Percentiles rank a stretch among this genome's conserved stretches.
These are phyloP conservation scores for Cranoglanis bouderius DNA, from an alignment of 2,113 vertebrate genomes.

Conservation along the genomic window DNA sequence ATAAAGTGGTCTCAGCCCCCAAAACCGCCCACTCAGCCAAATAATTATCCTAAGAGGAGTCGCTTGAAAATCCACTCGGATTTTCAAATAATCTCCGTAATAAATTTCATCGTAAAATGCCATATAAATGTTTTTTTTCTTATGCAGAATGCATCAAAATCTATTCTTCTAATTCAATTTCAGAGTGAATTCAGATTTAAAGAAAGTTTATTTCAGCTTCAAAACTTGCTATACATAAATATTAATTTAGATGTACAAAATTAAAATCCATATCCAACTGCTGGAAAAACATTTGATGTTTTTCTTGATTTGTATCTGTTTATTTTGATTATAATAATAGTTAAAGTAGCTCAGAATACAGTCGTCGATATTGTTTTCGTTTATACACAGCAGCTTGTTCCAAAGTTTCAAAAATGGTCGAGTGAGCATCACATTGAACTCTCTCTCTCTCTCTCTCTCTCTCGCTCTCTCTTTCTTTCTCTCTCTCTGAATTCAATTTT, in stretches of 20 bases:
- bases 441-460: neutral
- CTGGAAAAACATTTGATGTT: neutral
- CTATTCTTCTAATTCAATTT: neutral
- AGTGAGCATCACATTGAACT: neutral
- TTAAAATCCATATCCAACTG: neutral
- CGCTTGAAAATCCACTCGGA: too few relatives aligned
- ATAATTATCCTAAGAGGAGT: neutral
- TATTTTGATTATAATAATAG: neutral
- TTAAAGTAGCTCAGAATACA: neutral
- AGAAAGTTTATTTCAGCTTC: neutral
- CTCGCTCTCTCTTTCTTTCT: neutral
- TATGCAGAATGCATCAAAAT: neutral
- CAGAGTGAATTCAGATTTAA: neutral
- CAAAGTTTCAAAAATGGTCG: neutral
- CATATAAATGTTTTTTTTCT: too few relatives aligned
- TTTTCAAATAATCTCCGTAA: too few relatives aligned
- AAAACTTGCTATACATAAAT: neutral
- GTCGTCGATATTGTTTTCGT: too few relatives aligned
- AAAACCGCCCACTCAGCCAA: neutral
- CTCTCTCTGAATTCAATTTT: too few relatives aligned
- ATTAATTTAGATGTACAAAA: too few relatives aligned
- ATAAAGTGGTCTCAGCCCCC: too few relatives aligned
- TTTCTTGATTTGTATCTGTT: neutral
- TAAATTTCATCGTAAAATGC: too few relatives aligned
- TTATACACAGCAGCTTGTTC: too few relatives aligned